Conservation (phyloP, 1,140 invertebrate species). For the Aphaenogaster floridana region DNA sequence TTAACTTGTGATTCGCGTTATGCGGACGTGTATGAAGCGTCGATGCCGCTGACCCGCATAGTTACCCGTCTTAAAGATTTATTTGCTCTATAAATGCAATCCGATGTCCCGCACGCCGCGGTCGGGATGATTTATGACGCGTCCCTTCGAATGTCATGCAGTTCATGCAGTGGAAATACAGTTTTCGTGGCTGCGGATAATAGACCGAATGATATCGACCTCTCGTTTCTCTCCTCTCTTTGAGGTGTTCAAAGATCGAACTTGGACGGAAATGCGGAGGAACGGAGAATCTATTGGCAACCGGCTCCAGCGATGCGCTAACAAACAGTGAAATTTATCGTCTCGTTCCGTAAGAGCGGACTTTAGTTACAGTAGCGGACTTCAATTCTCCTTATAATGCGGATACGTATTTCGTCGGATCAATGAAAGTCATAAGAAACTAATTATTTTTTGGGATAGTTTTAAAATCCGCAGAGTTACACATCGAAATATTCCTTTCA, state of each 20-base stretch:
- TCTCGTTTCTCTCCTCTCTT: constrained; percentile 19
- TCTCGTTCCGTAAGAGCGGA: constrained; percentile 49
- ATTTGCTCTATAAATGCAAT: constrained; percentile 81
- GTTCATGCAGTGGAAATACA: constrained; percentile 60
- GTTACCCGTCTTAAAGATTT: constrained; percentile 78
- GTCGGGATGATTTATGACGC: constrained; percentile 73
- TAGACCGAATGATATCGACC: constrained; percentile 65
- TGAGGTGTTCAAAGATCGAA: constrained; percentile 63
- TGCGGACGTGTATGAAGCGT: neutral
- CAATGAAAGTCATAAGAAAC: neutral
- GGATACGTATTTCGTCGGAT: constrained; percentile 11
- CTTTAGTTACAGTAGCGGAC: constrained; percentile 18
- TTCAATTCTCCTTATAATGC: constrained; percentile 46
- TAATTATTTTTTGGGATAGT: constrained; percentile 12
- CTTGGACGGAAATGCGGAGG: constrained; percentile 59
- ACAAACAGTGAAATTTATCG: constrained; percentile 73
- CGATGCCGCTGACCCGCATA: constrained; percentile 60
- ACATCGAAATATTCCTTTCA: neutral
- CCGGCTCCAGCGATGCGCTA: constrained; percentile 43
- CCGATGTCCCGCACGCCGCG: constrained; percentile 68
- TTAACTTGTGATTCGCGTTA: constrained; percentile 23
- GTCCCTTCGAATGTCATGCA: constrained; percentile 67
- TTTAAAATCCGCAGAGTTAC: neutral
- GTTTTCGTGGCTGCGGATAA: constrained; percentile 73
- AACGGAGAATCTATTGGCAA: constrained; percentile 63